Conservation (phyloP, 2,113 vertebrate genomes). For the Bujurquina vittata region DNA sequence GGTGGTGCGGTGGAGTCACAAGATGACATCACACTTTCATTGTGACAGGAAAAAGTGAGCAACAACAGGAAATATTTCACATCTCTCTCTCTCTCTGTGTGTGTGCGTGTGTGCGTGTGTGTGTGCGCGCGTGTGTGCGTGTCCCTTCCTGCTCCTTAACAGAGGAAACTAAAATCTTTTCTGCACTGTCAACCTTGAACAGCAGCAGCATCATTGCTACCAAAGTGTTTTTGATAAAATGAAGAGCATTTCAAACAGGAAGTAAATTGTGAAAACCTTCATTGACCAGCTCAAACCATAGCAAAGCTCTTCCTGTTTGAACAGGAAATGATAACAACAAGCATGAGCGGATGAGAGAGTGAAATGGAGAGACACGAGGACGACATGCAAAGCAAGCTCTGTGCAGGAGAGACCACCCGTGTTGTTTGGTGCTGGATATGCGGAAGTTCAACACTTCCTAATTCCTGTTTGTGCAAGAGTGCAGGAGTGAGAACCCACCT, state of each 20-base stretch:
- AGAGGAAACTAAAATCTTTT: background rate
- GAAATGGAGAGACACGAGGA: background rate
- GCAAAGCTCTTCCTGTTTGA: constrained; percentile 52
- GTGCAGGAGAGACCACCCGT: background rate
- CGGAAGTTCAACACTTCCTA: constrained; percentile 44
- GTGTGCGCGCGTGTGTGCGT: background rate
- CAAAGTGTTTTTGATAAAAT: background rate
- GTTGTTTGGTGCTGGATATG: constrained; percentile 34
- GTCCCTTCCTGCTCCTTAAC: background rate
- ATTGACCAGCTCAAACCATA: constrained; percentile 43
- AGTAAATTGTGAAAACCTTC: constrained; percentile 43
- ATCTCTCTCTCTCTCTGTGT: constrained; percentile 17
- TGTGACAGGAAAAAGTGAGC: constrained; percentile 73
- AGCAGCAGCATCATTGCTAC: background rate
- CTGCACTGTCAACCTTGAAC: background rate
- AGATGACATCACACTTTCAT: constrained; percentile 56
- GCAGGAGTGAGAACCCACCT: constrained; percentile 16
- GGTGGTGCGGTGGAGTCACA: constrained; percentile 10
- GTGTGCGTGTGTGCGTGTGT: background rate
- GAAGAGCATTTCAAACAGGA: constrained; percentile 47
- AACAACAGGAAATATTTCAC: constrained; percentile 77
- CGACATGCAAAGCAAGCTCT: background rate
- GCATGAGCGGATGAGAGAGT: constrained; percentile 12
- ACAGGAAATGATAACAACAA: constrained; percentile 63
- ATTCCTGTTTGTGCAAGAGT: constrained; percentile 62